Base-by-base conservation (phyloP, 1,140 invertebrate species). In the Aphaenogaster floridana region DNA sequence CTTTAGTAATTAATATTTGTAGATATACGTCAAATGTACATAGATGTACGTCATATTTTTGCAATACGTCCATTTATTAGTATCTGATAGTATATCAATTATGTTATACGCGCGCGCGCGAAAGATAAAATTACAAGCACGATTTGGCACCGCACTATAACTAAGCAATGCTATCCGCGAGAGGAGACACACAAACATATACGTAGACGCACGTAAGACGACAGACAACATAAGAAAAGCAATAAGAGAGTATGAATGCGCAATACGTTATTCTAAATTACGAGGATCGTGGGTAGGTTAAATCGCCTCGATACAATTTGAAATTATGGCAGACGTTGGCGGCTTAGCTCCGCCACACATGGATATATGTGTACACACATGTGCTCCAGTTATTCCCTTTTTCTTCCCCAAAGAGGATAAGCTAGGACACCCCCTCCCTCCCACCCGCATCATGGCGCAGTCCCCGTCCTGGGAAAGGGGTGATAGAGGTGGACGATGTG, bases 291-390 rank as follows among this genome's bases (percentile, higher is more conserved):
- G 36, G 42, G 11, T 64, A 45, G 63, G 78, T 84, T 87, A 87
- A 87, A 89, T 87, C 88, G 88, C 39, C 63, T 61, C 71, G 72
- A 87, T 83, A 87, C 78, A 68, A 81, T 87, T 66, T 86, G 48
- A 71, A 89, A 80, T 87, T 89, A 87, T 81, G 76, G 61, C 71
- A 48, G 39, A 57, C 64, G 69, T 61, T 85, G 69, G 61, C n/a
- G 85, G 59, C 68, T 76, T 54, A 84, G 28, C 69, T 68, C 17
- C 36, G 2, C 54, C 59, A 61, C 34, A 50, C 42, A n/a, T 50
- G 28, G 28, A 86, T 66, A 48, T 86, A 34, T 50, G 28, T 52
- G 42, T 48, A 80, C 36, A 68, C 34, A 66, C 54, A 36, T 66
- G 48, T 68, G 76, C 17, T 42, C 45, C 28, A 50, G 64, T 36